phyloP scores from a whole-genome alignment of 1,140 invertebrate genomes.

The Tetramorium simillimum region DNA sequence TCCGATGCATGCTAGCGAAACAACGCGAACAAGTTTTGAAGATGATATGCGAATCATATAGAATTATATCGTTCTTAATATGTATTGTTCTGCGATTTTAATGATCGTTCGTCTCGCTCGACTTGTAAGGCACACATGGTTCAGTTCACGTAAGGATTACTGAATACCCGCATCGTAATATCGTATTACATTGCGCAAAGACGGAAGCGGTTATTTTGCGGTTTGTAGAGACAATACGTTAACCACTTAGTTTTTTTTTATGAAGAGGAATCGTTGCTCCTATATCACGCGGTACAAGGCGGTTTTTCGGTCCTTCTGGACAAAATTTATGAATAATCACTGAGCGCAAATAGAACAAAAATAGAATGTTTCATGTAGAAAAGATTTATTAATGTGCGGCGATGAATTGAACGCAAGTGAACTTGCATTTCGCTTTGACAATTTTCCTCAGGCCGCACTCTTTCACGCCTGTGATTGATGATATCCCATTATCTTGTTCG shows the following conservation, averaged over 20 bases:
- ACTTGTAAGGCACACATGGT: neutral
- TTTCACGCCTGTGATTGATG: conserved; percentile 6
- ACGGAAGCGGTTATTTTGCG: conserved; percentile 56
- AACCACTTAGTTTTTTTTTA: neutral
- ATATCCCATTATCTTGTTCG: conserved; percentile 44
- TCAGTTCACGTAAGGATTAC: conserved; percentile 53
- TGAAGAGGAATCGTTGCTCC: neutral
- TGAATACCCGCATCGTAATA: conserved; percentile 33
- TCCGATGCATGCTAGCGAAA: neutral
- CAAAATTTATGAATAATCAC: neutral
- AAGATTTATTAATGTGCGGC: neutral
- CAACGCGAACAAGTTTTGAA: neutral
- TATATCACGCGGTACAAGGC: neutral
- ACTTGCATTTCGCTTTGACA: neutral
- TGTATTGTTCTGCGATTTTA: neutral
- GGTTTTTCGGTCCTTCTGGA: neutral
- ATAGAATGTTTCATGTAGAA: neutral
- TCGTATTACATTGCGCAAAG: conserved; percentile 46
- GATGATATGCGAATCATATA: neutral
- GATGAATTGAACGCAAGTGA: neutral
- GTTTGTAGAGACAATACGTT: conserved; percentile 37
- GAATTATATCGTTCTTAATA: neutral
- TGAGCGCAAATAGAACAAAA: neutral
- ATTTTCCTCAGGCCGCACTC: neutral
- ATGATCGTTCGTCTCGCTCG: neutral